Evolutionary conservation across 2,797 vertebrate species (phyloP), one percentile per base, ranked within the genome.

Genomic region (Neomorphus geoffroyi): DNA sequence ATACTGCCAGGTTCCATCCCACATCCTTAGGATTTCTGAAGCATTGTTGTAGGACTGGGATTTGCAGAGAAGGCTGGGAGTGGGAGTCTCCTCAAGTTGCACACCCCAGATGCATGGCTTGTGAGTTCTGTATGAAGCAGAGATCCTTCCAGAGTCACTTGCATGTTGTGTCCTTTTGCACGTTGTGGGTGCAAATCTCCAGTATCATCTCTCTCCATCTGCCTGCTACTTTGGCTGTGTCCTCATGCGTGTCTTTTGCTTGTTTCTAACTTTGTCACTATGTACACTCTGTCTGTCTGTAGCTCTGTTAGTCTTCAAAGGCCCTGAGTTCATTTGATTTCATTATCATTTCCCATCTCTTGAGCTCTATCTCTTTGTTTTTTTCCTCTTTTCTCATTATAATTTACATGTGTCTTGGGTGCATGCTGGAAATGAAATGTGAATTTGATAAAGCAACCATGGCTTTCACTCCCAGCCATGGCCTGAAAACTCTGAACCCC

Each of bases 311-410:
- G 75, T 82, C 86, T 92, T 96, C 70, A 80, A 73, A 94, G 67
- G 74, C 90, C 65, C 78, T 7, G 70, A 80, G 88, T 92, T 92
- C 86, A 87, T 84, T 97, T 95, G 85, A 92, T 94, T 86, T 84
- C 73, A 90, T 95, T 96, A 93, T 96, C 92, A 60, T 74, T 93
- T 95, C 72, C 82, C 60, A 67, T 90, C 83, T 95, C 94, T 37
- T 53, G 89, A 92, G 62, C 58, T 94, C 66, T 58, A 80, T 80
- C 88, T 65, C 67, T 95, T 94, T 95, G 94, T 88, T 96, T 97
- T 97, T 48, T 94, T 73, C 46, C 82, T 57, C n/a, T 90, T 88
- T 96, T 96, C 96, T 97, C 91, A 97, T 92, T 96, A 88, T 90
- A 96, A 97, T 97, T 96, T 97, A 94, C 67, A 92, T 89, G 89